These are phyloP conservation scores for Bufotes viridis DNA, from an alignment of 2,797 vertebrate species.

Conservation along the genomic window DNA sequence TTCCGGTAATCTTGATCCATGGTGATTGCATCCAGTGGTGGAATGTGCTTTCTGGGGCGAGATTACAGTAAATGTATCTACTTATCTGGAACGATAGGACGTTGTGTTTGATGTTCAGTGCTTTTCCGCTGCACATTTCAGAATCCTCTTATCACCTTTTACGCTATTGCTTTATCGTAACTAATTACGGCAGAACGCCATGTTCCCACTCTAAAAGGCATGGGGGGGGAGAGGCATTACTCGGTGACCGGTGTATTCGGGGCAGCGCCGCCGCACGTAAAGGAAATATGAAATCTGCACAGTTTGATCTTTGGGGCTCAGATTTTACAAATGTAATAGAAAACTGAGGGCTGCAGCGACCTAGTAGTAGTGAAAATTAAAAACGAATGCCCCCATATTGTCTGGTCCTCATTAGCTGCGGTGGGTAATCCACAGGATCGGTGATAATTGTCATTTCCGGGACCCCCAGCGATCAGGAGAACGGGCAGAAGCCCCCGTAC, in stretches of 20 bases:
- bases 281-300: not conserved
- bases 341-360: no score
- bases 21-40: not conserved
- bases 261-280: not conserved
- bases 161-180: slow-evolving; percentile 20
- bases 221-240: not conserved
- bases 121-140: not conserved
- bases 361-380: no score
- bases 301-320: not conserved
- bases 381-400: no score
- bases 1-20: slow-evolving; percentile 24
- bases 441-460: no score
- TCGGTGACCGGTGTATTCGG: not conserved
- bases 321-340: no score
- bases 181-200: slow-evolving; percentile 32
- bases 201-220: slow-evolving; percentile 37
- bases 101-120: slow-evolving; percentile 11
- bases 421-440: no score
- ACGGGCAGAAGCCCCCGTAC: no score
- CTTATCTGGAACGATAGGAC: slow-evolving; percentile 31
- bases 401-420: no score
- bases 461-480: no score
- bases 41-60: slow-evolving; percentile 8
- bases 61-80: slow-evolving; percentile 31
- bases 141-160: slow-evolving; percentile 31